Evolutionary conservation across 2,113 vertebrate genomes (phyloP), one percentile per base, ranked within the genome.

Genomic region (Eolophus roseicapilla): DNA sequence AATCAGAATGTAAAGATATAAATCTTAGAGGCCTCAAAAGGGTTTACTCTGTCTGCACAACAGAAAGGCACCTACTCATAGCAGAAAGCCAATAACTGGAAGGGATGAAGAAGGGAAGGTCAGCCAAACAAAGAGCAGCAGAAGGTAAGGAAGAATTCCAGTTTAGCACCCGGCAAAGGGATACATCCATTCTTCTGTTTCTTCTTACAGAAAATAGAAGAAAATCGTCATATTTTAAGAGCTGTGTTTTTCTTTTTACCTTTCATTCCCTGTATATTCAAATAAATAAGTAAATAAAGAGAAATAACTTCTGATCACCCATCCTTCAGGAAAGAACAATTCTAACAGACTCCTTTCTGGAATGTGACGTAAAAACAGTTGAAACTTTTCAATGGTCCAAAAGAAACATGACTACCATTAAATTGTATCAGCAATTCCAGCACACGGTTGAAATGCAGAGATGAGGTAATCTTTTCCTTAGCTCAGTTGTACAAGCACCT

Each of bases 371-470:
- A 37, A 37, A 70, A 96, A 43, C 9, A 2, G 7, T 35, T 1
- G 2, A 87, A 68, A 52, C 7, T 69, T 82, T 77, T 77, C 75
- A 50, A 16, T 15, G 11, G 20, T 64, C 73, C 69, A 68, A 92
- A 84, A 55, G 33, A 84, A 91, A 83, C 44, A 59, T 3, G 10
- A 53, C 31, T 75, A 79, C 33, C 12, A 76, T 18, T 33, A 82
- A 82, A 80, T 69, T 13, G 47, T 25, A 71, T 70, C 47, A 57
- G 46, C 59, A 85, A 65, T 49, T 89, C 65, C 44, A 89, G 25
- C 57, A 28, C 0, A 0, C 28, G 52, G 44, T 17, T 59, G 63
- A 92, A 88, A 62, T 3, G 7, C 0, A 62, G 25, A 4, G 23
- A 31, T 60, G 33, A 96, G 29, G 35, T 47, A 39, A 29, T n/a